Evolutionary conservation across 2,113 vertebrate genomes (phyloP).

Genomic region (Bos javanicus): DNA sequence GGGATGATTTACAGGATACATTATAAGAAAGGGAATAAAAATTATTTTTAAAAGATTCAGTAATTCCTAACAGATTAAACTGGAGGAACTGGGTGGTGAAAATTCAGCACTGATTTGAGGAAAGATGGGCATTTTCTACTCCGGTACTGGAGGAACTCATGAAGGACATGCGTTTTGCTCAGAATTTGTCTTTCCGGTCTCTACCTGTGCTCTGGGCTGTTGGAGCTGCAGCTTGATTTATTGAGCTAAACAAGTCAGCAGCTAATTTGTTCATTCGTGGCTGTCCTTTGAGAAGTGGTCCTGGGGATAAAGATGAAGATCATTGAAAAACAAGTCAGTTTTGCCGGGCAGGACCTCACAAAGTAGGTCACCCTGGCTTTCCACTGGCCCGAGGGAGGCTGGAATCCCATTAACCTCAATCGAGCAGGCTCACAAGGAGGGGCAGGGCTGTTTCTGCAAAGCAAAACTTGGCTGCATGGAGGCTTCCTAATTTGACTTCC

Average conservation of each 20-base stretch:
- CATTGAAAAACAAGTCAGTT: slow-evolving; percentile 66
- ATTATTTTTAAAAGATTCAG: background rate
- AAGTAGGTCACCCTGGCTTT: slow-evolving; percentile 73
- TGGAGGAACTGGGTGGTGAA: background rate
- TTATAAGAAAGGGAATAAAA: slow-evolving; percentile 46
- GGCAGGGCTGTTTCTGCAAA: slow-evolving; percentile 42
- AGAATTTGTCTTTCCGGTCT: slow-evolving; percentile 40
- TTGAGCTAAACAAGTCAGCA: slow-evolving; percentile 68
- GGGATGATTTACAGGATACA: slow-evolving; percentile 5
- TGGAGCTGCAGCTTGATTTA: slow-evolving; percentile 62
- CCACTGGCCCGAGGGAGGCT: slow-evolving; percentile 46
- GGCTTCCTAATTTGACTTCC: slow-evolving; percentile 51
- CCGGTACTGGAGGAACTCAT: background rate
- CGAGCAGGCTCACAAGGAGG: background rate
- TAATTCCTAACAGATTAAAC: slow-evolving; percentile 51
- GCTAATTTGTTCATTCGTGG: slow-evolving; percentile 68
- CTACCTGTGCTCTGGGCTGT: slow-evolving; percentile 50
- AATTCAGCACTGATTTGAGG: slow-evolving; percentile 13
- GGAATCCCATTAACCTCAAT: slow-evolving; percentile 68
- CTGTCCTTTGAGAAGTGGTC: slow-evolving; percentile 71
- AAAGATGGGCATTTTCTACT: slow-evolving; percentile 32
- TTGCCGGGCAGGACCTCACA: slow-evolving; percentile 40
- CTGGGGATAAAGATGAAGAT: slow-evolving; percentile 65
- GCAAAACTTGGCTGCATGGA: slow-evolving; percentile 28
- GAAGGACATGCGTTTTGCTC: background rate